Percentiles rank a stretch among this genome's conserved stretches.
Evolutionary conservation across 2,888 invertebrate species (phyloP).

Genomic region (Leptothorax acervorum): DNA sequence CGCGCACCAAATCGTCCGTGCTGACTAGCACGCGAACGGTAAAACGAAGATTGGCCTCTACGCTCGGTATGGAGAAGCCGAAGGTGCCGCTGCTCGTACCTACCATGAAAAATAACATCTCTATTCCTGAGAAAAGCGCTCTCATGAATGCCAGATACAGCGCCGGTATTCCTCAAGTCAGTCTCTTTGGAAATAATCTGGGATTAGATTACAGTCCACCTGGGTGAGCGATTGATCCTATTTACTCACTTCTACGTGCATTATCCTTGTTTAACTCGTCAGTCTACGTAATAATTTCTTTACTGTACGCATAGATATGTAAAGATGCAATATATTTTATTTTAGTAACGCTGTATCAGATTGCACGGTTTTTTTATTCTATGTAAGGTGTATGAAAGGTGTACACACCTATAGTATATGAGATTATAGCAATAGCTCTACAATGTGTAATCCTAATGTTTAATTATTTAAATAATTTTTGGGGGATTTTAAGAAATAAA

Average conservation of each 20-base stretch:
- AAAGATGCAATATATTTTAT: background rate
- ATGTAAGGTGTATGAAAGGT: background rate
- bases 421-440: background rate
- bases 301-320: background rate
- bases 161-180: conserved; percentile 87
- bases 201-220: conserved; percentile 88
- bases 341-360: background rate
- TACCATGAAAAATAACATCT: conserved; percentile 66
- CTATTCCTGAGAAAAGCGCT: conserved; percentile 65
- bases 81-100: conserved; percentile 68
- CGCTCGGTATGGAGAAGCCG: conserved; percentile 85
- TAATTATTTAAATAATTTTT: background rate
- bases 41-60: conserved; percentile 86
- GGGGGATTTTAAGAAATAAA: background rate
- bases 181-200: conserved; percentile 90
- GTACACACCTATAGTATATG: background rate
- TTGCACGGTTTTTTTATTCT: background rate
- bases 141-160: conserved; percentile 78
- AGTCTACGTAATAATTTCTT: background rate
- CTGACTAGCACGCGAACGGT: conserved; percentile 81
- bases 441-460: background rate
- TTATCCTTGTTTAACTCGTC: background rate
- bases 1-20: conserved; percentile 77
- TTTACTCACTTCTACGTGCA: background rate
- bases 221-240: conserved; percentile 77